Percentiles rank a stretch among this genome's conserved stretches.
These are phyloP conservation scores for Anodontia alba DNA, from an alignment of 2,888 invertebrate genomes.

Conservation along the genomic window DNA sequence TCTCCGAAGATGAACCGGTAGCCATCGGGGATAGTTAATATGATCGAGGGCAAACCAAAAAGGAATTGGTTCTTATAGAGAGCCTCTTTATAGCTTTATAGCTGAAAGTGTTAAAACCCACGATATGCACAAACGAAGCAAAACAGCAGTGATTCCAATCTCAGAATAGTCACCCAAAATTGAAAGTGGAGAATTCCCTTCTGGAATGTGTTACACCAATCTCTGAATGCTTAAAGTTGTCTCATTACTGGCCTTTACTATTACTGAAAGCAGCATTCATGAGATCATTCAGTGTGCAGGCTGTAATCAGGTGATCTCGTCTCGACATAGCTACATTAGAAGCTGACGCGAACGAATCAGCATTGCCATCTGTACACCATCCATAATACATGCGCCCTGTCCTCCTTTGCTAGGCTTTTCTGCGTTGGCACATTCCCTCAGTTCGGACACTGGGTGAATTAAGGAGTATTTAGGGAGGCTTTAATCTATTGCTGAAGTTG, in stretches of 20 bases:
- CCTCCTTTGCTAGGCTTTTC: no score
- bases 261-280: not conserved
- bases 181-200: not conserved
- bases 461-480: no score
- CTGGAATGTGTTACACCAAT: not conserved
- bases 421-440: no score
- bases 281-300: not conserved
- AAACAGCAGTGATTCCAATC: not conserved
- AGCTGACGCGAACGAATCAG: conserved; percentile 50
- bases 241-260: not conserved
- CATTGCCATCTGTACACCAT: no score
- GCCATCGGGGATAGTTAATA: not conserved
- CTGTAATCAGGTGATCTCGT: conserved; percentile 60
- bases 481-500: no score
- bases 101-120: not conserved
- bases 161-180: not conserved
- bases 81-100: not conserved
- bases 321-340: conserved; percentile 36
- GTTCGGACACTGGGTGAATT: no score
- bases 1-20: not conserved
- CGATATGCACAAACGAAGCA: not conserved
- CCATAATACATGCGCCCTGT: no score
- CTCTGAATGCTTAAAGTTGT: not conserved
- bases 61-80: not conserved
- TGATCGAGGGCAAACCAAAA: not conserved